Conservation (phyloP, 2,113 vertebrate genomes). For the Tachycineta bicolor region DNA sequence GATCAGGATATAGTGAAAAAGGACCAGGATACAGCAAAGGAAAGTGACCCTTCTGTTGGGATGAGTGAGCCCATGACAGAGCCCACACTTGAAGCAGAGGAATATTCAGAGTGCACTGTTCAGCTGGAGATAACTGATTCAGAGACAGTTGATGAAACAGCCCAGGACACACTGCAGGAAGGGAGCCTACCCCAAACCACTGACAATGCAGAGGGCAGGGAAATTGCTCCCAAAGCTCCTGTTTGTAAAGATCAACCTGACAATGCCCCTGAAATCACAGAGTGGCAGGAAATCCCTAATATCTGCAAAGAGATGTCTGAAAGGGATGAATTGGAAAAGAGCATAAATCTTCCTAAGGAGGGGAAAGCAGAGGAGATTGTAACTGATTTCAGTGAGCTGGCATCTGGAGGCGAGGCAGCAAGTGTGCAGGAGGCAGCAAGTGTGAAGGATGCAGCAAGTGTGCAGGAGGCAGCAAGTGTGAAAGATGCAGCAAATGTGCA, state of each 20-base stretch:
- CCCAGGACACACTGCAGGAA: conserved; percentile 34
- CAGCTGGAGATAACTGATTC: not conserved
- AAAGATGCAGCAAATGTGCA: not conserved
- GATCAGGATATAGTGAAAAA: not conserved
- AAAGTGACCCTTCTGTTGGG: not conserved
- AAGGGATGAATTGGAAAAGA: not conserved
- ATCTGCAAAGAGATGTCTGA: not conserved
- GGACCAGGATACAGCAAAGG: not conserved
- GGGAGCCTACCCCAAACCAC: not conserved
- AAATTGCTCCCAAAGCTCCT: fast-evolving
- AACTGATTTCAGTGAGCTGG: not conserved
- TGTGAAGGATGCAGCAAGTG: fast-evolving
- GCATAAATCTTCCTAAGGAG: not conserved
- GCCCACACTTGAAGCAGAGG: not conserved
- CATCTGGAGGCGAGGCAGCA: not conserved
- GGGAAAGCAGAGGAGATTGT: not conserved
- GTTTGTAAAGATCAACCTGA: not conserved
- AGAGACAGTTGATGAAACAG: conserved; percentile 10
- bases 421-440: not conserved
- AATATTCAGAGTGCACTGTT: not conserved
- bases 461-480: not conserved
- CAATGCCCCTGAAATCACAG: not conserved
- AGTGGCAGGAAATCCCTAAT: conserved; percentile 20
- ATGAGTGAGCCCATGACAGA: conserved; percentile 54
- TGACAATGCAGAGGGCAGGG: fast-evolving